A percentile compares a stretch with the other conserved stretches of the same genome.
These are phyloP conservation scores for Andrena chrysosceles DNA, from an alignment of 2,888 invertebrate species.

Conservation along the genomic window DNA sequence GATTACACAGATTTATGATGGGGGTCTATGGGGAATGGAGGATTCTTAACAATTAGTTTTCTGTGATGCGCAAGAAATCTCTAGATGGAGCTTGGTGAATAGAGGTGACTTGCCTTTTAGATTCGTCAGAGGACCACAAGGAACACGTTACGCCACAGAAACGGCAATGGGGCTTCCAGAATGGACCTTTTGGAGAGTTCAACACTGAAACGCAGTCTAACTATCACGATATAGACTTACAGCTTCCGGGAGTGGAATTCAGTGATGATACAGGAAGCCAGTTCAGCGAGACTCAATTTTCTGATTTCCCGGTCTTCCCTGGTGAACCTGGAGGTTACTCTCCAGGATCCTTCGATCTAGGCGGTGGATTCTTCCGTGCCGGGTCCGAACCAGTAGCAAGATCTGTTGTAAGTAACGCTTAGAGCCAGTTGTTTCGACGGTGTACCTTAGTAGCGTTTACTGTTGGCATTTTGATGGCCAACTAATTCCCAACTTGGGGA, in stretches of 20 bases:
- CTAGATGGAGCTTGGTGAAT: background rate
- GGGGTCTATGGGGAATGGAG: too few species aligned
- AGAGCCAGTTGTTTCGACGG: too few species aligned
- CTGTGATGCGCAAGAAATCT: background rate
- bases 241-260: background rate
- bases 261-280: background rate
- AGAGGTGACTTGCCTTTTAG: background rate
- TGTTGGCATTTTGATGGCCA: too few species aligned
- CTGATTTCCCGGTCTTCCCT: background rate
- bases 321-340: background rate
- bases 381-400: too few species aligned
- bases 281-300: background rate
- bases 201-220: background rate
- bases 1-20: too few species aligned
- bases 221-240: background rate
- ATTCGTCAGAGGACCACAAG: background rate
- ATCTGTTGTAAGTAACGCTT: too few species aligned
- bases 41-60: background rate
- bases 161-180: conserved; percentile 1
- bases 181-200: background rate
- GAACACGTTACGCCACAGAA: background rate
- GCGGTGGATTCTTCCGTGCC: too few species aligned
- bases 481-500: too few species aligned
- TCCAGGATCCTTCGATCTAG: background rate
- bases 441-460: too few species aligned